phyloP scores from a whole-genome alignment of 2,888 invertebrate genomes.

The Drymonia ruficornis region DNA sequence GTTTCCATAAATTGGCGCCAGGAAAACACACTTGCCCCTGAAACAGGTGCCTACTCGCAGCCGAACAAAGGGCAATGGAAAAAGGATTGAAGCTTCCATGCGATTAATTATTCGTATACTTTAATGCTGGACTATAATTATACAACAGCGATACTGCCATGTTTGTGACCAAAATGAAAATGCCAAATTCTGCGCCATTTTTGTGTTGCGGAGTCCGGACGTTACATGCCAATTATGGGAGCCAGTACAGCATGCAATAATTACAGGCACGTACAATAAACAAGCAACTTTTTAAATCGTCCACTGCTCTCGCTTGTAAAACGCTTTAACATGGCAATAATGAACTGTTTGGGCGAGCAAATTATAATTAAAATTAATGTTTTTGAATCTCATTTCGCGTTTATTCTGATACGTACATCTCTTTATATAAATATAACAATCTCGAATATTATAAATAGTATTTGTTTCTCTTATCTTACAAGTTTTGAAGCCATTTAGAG shows the following conservation, averaged over 20 bases:
- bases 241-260: conserved; percentile 33
- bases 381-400: too few relatives aligned
- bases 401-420: too few relatives aligned
- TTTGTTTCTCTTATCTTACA: too few relatives aligned
- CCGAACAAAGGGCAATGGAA: conserved; percentile 2
- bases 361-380: not conserved
- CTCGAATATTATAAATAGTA: too few relatives aligned
- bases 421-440: too few relatives aligned
- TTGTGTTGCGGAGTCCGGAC: conserved; percentile 16
- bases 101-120: not conserved
- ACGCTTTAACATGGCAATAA: conserved; percentile 28
- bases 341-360: conserved; percentile 7
- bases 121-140: too few relatives aligned
- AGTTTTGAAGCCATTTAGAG: too few relatives aligned
- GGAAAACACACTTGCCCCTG: conserved; percentile 18
- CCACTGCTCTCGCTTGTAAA: conserved; percentile 4
- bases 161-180: too few relatives aligned
- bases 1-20: conserved; percentile 30
- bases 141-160: too few relatives aligned
- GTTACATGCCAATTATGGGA: conserved; percentile 30
- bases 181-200: conserved; percentile 12
- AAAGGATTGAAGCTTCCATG: conserved; percentile 9
- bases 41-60: conserved; percentile 14
- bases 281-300: conserved; percentile 14
- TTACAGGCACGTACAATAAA: conserved; percentile 30